Evolutionary conservation across 2,113 vertebrate species (phyloP).

Genomic region (Seriola quinqueradiata): DNA sequence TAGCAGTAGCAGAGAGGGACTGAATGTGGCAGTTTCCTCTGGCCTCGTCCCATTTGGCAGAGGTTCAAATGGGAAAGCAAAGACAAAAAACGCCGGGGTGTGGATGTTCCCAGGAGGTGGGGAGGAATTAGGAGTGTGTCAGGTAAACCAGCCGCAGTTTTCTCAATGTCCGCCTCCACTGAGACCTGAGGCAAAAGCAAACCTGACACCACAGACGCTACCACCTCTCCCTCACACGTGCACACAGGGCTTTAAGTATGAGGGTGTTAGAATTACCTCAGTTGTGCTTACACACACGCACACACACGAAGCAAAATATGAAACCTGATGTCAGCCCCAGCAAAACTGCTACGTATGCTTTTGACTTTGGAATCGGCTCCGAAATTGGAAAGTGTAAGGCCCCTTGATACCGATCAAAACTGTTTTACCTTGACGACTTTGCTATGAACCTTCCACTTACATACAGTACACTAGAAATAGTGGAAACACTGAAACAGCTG

Average conservation of each 20-base stretch:
- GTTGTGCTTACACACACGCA: constrained; percentile 35
- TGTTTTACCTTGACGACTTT: constrained; percentile 61
- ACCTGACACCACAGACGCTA: constrained; percentile 67
- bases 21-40: constrained; percentile 44
- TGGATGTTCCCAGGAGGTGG: constrained; percentile 50
- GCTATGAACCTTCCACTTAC: constrained; percentile 59
- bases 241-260: constrained; percentile 17
- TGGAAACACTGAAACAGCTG: constrained; percentile 57
- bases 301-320: constrained; percentile 44
- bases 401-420: constrained; percentile 57
- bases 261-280: constrained; percentile 56
- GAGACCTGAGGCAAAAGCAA: constrained; percentile 64
- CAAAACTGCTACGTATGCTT: constrained; percentile 52
- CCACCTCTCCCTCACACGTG: constrained; percentile 32
- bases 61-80: constrained; percentile 63
- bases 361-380: constrained; percentile 58
- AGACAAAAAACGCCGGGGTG: constrained; percentile 40
- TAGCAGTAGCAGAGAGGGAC: constrained; percentile 17
- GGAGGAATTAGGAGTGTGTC: constrained; percentile 66
- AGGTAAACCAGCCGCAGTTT: constrained; percentile 65
- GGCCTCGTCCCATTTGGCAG: constrained; percentile 66
- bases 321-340: constrained; percentile 61
- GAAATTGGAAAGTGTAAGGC: constrained; percentile 55
- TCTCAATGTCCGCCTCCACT: constrained; percentile 58
- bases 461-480: constrained; percentile 21